These are phyloP conservation scores for Smittia aterrima DNA, from an alignment of 2,888 invertebrate genomes.

Conservation along the genomic window DNA sequence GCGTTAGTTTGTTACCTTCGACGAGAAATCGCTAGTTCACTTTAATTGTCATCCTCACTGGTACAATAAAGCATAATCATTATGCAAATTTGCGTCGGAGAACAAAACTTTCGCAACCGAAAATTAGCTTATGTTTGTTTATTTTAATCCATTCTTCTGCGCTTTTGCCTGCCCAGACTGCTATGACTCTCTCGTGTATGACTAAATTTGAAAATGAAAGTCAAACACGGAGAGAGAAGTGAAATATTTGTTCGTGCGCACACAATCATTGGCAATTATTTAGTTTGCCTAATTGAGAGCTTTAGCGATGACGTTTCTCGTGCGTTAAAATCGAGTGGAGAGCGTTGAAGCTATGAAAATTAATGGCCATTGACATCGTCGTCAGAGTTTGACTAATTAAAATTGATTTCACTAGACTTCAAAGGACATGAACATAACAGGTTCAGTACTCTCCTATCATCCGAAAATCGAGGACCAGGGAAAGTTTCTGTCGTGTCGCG, in stretches of 20 bases:
- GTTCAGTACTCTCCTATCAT: constrained; percentile 63
- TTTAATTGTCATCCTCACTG: constrained; percentile 5
- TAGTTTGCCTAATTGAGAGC: constrained; percentile 36
- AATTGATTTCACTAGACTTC: constrained; percentile 45
- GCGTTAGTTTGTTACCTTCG: constrained; percentile 2
- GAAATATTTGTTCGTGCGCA: constrained; percentile 25
- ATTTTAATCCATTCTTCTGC: neutral
- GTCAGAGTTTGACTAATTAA: neutral
- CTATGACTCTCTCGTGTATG: neutral
- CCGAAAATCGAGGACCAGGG: constrained; percentile 65
- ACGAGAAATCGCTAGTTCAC: neutral
- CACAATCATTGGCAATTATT: constrained; percentile 27
- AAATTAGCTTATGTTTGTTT: constrained; percentile 21
- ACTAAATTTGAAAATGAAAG: constrained; percentile 36
- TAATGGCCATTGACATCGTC: no score
- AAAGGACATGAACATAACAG: constrained; percentile 66
- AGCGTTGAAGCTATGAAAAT: no score
- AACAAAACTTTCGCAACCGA: neutral
- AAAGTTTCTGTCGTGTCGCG: constrained; percentile 56
- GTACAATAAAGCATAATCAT: constrained; percentile 36
- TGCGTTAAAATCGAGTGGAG: neutral
- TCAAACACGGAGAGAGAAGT: constrained; percentile 19
- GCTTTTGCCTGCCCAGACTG: neutral
- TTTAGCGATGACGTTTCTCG: constrained; percentile 17
- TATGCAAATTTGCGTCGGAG: constrained; percentile 26